Evolutionary conservation across 2,113 vertebrate genomes (phyloP), one percentile per base, ranked within the genome.

Genomic region (Dromaius novaehollandiae): DNA sequence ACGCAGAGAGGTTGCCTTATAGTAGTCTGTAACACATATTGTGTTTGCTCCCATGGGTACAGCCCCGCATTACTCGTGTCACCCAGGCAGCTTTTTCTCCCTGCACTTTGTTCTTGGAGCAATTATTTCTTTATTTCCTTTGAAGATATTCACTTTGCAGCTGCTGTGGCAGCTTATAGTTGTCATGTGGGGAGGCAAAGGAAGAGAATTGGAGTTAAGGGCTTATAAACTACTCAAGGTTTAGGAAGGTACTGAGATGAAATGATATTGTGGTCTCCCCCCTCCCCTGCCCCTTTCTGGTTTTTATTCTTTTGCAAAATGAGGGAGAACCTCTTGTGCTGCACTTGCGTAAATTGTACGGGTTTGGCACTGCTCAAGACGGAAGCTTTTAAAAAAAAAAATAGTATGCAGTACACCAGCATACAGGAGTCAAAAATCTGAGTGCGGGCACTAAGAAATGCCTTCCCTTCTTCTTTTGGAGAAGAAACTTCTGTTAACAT

Each of bases 401-500:
- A 32, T 58, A 18, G 30, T 58, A 58, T 58, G 70, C 61, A 89
- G 75, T 65, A 19, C 80, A 61, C 48, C 14, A 75, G 87, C 86
- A 51, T 66, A 87, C 75, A 85, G 88, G 94, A 97, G 96, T 95
- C 92, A 92, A 64, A 92, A 91, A 92, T 95, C 82, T 78, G 89
- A 94, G 82, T 65, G 95, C 77, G 95, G 94, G 94, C 95, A 48
- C 55, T 34, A 34, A 88, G 89, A 55, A 77, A 93, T 63, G 85
- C 89, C 90, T 96, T 88, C 66, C 86, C 71, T 88, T 80, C 78
- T 94, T 93, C 89, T 95, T 96, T 75, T 88, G 65, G 93, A 97
- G 95, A 50, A 96, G 94, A 95, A 88, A 92, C 95, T 91, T 95
- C 82, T 92, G 90, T 94, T 97, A 96, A 82, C 85, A 76, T 96